These are phyloP conservation scores for Tineola bisselliella DNA, from an alignment of 2,888 invertebrate genomes.

Conservation along the genomic window DNA sequence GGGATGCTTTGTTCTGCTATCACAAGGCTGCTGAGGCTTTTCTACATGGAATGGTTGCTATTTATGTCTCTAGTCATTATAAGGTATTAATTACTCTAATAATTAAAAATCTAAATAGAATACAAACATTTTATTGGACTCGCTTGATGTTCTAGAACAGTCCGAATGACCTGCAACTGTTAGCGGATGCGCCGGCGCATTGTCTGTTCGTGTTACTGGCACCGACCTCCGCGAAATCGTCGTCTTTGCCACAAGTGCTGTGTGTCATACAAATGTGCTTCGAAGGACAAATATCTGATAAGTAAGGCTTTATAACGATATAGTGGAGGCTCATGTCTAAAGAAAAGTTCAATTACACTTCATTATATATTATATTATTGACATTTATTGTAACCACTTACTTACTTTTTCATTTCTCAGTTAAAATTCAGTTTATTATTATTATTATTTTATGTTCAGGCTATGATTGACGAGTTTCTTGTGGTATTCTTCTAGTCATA, in stretches of 20 bases:
- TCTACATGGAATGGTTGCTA: slow-evolving; percentile 88
- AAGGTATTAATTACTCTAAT: slow-evolving; percentile 67
- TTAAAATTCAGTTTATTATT: too few relatives aligned
- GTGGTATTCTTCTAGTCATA: too few relatives aligned
- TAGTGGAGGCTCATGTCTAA: background rate
- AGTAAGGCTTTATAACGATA: slow-evolving; percentile 29
- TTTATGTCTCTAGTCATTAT: slow-evolving; percentile 98
- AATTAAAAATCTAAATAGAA: too few relatives aligned
- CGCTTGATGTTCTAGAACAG: slow-evolving; percentile 74
- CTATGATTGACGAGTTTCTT: too few relatives aligned
- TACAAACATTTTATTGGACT: too few relatives aligned
- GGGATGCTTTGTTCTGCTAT: slow-evolving; percentile 96
- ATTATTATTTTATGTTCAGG: too few relatives aligned
- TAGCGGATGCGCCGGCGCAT: slow-evolving; percentile 99
- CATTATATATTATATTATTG: too few relatives aligned
- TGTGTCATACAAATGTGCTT: slow-evolving; percentile 88
- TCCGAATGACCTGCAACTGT: slow-evolving; percentile 97
- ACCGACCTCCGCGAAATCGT: slow-evolving; percentile 79
- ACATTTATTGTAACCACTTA: too few relatives aligned
- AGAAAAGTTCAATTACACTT: too few relatives aligned
- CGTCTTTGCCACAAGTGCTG: slow-evolving; percentile 88
- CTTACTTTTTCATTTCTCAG: too few relatives aligned
- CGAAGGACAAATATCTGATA: slow-evolving; percentile 78
- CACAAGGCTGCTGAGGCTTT: slow-evolving; percentile 94
- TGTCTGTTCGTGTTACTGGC: slow-evolving; percentile 91